Base-by-base conservation (phyloP, 2,888 invertebrate species). In the Parthenolecanium corni region DNA sequence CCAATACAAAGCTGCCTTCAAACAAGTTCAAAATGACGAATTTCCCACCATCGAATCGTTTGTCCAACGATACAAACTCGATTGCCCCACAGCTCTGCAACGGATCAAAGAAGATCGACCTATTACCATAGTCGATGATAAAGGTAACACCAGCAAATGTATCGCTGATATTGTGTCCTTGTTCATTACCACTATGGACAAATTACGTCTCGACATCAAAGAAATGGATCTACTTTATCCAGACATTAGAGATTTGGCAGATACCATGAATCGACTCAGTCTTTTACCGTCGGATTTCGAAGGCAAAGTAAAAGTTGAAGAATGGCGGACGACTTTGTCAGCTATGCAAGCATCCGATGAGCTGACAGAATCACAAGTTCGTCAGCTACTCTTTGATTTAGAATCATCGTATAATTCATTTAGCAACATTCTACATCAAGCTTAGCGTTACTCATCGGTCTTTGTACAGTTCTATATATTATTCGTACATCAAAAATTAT, bases 201-300 rank as follows among this genome's bases (percentile, higher is more conserved):
- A 96, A 74, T 77, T 99, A 23, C 82, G 95, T 16, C 77, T 99
- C 66, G 92, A 96, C 72, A 88, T 96, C 70, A 86, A 89, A 71
- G 95, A 97, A 0, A 97, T 95, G 87, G 98, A 98, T 77, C 93
- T 96, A 77, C 80, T 97, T 64, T 94, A 95, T 74, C 95, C 95
- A 0, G 96, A 97, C 76, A 77, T 97, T 57, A 80, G 90, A 31
- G 96, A 97, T 74, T 78, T 97, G 57, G 82, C 86, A 66, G 96
- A 96, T 71, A 94, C 95, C 24, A 96, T 98, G 91, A 91, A 87
- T 75, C 82, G 95, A 14, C 80, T 98, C 44, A 85, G 84, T 66
- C 82, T 91, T 71, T 76, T 97, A 67, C 92, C 95, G 0, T 83
- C 87, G 56, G 89, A 95, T 75, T 97, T 94, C 73, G 96, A 95